Conservation (phyloP, 2,888 invertebrate species). For the Lycaena phlaeas region DNA sequence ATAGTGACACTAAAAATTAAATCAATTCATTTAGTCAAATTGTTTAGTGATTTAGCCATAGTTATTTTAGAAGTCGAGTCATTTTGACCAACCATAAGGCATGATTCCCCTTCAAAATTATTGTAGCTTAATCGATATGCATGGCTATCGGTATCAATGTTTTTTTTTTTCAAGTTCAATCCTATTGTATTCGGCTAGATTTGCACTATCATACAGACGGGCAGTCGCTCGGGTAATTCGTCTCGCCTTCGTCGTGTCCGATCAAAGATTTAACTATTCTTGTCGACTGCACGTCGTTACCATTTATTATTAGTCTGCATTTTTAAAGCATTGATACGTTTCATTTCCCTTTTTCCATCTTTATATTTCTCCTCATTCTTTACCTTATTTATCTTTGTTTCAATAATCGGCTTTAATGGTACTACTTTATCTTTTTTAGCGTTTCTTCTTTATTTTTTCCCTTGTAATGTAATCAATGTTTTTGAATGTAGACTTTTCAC, state of each 20-base stretch:
- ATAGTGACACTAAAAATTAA: neutral
- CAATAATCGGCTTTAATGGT: constrained; percentile 5
- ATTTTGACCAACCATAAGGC: constrained; percentile 59
- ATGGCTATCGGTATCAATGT: constrained; percentile 52
- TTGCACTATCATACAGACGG: constrained; percentile 52
- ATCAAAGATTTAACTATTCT: constrained; percentile 15
- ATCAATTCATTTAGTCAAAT: neutral
- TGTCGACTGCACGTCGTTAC: constrained; percentile 53
- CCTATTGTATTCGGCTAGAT: constrained; percentile 37
- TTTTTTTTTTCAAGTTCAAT: constrained; percentile 41
- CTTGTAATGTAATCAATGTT: constrained; percentile 25
- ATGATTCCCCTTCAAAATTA: constrained; percentile 42
- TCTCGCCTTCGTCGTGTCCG: neutral
- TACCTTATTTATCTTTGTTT: constrained; percentile 9
- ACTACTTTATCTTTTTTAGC: constrained; percentile 9
- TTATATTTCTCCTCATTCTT: constrained; percentile 8
- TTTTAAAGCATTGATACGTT: constrained; percentile 40
- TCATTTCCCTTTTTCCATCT: constrained; percentile 11
- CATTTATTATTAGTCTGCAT: constrained; percentile 57
- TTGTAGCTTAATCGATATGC: constrained; percentile 57
- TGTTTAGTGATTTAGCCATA: neutral
- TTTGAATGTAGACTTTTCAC: constrained; percentile 57
- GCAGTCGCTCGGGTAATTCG: constrained; percentile 42
- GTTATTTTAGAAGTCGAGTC: constrained; percentile 32
- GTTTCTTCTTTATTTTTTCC: constrained; percentile 14